Base-by-base conservation (phyloP, 1,140 invertebrate species). In the Bradynema listronoti region DNA sequence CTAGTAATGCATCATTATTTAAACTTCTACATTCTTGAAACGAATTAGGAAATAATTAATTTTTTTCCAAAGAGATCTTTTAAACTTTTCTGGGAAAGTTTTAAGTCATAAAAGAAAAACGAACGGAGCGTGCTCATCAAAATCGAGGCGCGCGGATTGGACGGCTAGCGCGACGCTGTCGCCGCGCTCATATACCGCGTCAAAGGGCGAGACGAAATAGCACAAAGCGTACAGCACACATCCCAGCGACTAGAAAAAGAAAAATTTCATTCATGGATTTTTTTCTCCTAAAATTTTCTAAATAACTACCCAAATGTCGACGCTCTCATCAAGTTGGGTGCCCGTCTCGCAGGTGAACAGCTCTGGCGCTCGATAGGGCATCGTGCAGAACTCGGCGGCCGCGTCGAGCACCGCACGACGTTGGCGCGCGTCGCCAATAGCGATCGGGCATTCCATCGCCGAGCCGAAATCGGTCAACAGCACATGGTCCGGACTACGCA, bases 211-310 rank as follows among this genome's bases (percentile, higher is more conserved):
- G 24, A 16, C 16, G 30, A 63, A 63, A 42, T 66, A 63, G 22
- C 47, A 52, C 9, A 63, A 50, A n/a, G 61, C 61, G 49, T 64
- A 63, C 0, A 63, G 25, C 16, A 63, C 61, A 65, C 61, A 63
- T 30, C 61, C 61, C 14, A 63, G 61, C 19, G 61, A 63, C 61
- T 63, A 53, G 52, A 61, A 58, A 43, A 32, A 39, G 11, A 39
- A 39, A 11, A 19, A 11, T 11, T 11, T 39, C 19, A 39, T 39
- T 11, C 19, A 39, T 39, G 19, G 11, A 39, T 39, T 39, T 39
- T 39, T 39, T 39, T 39, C 19, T 39, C 19, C 36, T 39, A 11
- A 11, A 11, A 39, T 39, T 19, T 19, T 19, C 11, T 11, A 39
- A 19, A 19, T 39, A 39, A 39, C 36, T 39, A 61, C 61, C 61